A percentile compares a stretch with the other conserved stretches of the same genome.
phyloP scores from a whole-genome alignment of 2,113 vertebrate genomes.

The Alaudala cheleensis region DNA sequence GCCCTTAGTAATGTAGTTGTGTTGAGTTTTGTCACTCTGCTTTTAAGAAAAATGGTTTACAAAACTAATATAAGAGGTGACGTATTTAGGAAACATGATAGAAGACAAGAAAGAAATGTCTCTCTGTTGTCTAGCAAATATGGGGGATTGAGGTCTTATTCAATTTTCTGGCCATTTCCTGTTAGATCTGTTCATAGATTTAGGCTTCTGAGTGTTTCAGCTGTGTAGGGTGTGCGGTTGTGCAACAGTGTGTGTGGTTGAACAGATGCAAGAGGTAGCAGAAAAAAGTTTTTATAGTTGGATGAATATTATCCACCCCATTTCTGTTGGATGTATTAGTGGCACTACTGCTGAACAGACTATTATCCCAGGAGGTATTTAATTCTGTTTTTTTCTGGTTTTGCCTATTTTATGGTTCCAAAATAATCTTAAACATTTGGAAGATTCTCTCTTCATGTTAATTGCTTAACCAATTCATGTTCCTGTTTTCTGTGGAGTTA shows the following conservation, averaged over 20 bases:
- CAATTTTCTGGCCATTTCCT: not conserved
- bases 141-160: not conserved
- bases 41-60: not conserved
- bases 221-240: not conserved
- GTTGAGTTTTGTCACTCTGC: not conserved
- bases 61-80: not conserved
- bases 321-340: not conserved
- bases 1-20: too few relatives aligned
- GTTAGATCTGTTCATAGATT: not conserved
- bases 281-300: not conserved
- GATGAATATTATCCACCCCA: accelerated
- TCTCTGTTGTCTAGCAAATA: not conserved
- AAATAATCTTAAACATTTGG: not conserved
- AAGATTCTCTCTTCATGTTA: not conserved
- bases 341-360: not conserved
- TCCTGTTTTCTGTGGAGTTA: not conserved
- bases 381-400: not conserved
- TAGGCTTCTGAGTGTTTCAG: not conserved
- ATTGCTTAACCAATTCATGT: not conserved
- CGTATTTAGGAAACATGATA: accelerated
- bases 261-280: not conserved
- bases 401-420: not conserved
- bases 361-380: not conserved
- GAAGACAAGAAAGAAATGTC: not conserved
- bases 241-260: not conserved